These are phyloP conservation scores for Myripristis murdjan DNA, from an alignment of 2,797 vertebrate species.

Conservation along the genomic window DNA sequence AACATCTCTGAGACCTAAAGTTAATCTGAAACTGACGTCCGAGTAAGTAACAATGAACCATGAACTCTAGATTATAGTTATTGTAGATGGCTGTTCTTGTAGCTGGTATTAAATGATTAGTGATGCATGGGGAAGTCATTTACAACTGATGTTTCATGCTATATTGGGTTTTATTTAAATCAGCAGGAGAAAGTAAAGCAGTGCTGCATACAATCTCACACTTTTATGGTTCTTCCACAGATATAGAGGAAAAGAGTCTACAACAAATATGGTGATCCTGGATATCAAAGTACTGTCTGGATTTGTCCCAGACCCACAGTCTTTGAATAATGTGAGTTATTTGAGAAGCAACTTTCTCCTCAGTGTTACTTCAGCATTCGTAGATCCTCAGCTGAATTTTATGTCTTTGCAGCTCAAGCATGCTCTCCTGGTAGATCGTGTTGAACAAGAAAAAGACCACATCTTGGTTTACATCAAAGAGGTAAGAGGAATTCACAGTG, in stretches of 20 bases:
- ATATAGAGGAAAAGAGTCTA: slow-evolving; percentile 53
- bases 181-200: too few relatives aligned
- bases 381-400: too few relatives aligned
- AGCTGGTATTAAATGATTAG: too few relatives aligned
- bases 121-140: too few relatives aligned
- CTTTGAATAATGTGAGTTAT: too few relatives aligned
- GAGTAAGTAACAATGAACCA: slow-evolving; percentile 48
- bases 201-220: background rate
- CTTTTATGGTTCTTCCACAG: slow-evolving; percentile 45
- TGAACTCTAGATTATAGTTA: background rate
- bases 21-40: slow-evolving; percentile 41
- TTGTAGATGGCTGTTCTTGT: too few relatives aligned
- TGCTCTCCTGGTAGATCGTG: slow-evolving; percentile 49
- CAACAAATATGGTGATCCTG: slow-evolving; percentile 80
- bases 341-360: too few relatives aligned
- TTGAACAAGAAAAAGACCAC: slow-evolving; percentile 66
- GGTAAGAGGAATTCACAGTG: slow-evolving; percentile 55
- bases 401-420: slow-evolving; percentile 55
- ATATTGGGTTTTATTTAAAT: too few relatives aligned
- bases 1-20: slow-evolving; percentile 13
- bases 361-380: too few relatives aligned
- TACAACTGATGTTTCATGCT: too few relatives aligned
- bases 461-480: slow-evolving; percentile 67
- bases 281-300: slow-evolving; percentile 77
- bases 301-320: too few relatives aligned